These are phyloP conservation scores for Dolichotis patagonum DNA, from an alignment of 2,113 vertebrate species.

Conservation along the genomic window DNA sequence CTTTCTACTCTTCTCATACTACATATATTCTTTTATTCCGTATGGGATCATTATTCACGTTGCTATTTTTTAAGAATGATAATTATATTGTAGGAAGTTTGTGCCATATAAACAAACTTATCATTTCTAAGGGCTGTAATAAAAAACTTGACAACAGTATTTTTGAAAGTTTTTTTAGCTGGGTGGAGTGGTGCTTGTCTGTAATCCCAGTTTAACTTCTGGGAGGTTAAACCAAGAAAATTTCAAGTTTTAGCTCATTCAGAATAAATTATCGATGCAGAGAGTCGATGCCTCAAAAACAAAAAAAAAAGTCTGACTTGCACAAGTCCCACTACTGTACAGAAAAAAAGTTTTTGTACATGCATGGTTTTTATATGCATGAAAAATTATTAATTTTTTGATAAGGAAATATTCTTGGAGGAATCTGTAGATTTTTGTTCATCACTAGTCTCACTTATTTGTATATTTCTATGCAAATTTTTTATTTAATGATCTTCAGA, in stretches of 20 bases:
- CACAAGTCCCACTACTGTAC: background rate
- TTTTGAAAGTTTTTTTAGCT: background rate
- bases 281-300: background rate
- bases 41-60: background rate
- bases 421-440: background rate
- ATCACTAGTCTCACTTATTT: background rate
- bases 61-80: background rate
- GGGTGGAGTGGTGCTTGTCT: background rate
- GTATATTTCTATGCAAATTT: background rate
- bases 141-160: background rate
- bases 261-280: background rate
- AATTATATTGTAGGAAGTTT: background rate
- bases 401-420: background rate
- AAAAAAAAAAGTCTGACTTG: background rate
- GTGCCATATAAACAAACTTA: background rate
- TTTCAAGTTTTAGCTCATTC: background rate
- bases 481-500: background rate
- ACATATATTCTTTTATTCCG: background rate
- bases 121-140: background rate
- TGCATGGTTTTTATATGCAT: background rate
- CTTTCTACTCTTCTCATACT: background rate
- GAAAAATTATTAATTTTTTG: slow-evolving; percentile 28
- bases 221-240: background rate
- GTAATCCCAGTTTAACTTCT: background rate
- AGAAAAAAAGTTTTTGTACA: background rate